Base-by-base conservation (phyloP, 2,888 invertebrate genomes). In the Sacculina carcini region DNA sequence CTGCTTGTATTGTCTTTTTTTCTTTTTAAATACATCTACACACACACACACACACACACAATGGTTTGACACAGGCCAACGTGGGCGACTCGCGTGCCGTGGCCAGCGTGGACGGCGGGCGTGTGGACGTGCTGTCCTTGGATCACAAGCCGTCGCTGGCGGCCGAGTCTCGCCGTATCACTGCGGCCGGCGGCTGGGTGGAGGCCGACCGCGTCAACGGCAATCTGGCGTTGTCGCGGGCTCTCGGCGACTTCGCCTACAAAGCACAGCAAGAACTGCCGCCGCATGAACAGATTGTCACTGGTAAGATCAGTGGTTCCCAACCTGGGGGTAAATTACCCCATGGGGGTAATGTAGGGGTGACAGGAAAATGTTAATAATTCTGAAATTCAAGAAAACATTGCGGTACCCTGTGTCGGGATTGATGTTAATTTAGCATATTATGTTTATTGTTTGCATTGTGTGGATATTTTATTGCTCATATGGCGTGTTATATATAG, bases 201-300 rank as follows among this genome's bases (percentile, higher is more conserved):
- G 89, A 94, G 65, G 79, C 84, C 59, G 92, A 92, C 69, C 72
- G 94, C 58, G 96, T 98, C n/a, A 96, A 98, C 67, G 96, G 96
- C 2, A 90, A 90, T 69, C 70, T 98, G 57, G 96, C 98, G 1
- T 69, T 98, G 48, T 94, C 94, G 2, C 72, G 96, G 58, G 96
- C 98, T 0, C 70, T 98, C 2, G 98, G 98, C 0, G 98, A 98
- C 68, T 98, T 90, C 66, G 79, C 83, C 54, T 98, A 92, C 68
- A 98, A 98, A 67, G 74, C 78, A 58, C 96, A 94, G 67, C 76
- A 78, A 51, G 73, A 76, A 53, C 80, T 85, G 64, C 71, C 75
- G 52, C 74, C 90, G 5, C 81, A 89, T 65, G 86, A 96, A 64
- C 98, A 98, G 71, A 87, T 96, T 60, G 94, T 98, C 48, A 92